Evolutionary conservation across 2,797 vertebrate species (phyloP).

Genomic region (Gambusia yucatana): DNA sequence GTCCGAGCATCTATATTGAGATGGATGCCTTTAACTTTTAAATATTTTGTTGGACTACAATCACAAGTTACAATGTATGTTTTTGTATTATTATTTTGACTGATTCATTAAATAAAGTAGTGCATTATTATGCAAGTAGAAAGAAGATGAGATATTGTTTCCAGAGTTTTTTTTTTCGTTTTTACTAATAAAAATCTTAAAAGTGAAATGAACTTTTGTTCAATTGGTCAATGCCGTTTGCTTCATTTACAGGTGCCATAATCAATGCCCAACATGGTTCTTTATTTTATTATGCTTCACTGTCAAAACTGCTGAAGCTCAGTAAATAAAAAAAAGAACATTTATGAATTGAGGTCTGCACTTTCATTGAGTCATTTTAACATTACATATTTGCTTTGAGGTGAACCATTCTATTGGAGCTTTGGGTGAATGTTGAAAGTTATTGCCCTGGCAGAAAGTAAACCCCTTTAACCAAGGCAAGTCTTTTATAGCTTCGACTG

Average conservation of each 20-base stretch:
- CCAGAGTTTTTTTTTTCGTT: neutral
- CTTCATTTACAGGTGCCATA: neutral
- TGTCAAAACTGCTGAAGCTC: neutral
- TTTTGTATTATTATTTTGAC: neutral
- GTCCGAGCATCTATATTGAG: neutral
- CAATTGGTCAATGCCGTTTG: neutral
- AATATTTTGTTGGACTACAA: neutral
- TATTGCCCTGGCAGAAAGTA: too few species aligned
- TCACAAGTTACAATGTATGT: neutral
- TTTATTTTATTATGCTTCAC: neutral
- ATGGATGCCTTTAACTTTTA: neutral
- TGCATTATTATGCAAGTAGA: too few species aligned
- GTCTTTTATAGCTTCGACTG: neutral
- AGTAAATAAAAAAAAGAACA: neutral
- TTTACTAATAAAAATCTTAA: neutral
- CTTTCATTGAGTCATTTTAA: neutral
- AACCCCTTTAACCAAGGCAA: neutral
- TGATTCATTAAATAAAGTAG: neutral
- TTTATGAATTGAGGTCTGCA: neutral
- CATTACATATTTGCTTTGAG: neutral
- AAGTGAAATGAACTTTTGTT: neutral
- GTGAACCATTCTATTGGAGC: neutral
- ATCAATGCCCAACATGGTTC: too few species aligned
- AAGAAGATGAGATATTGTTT: neutral
- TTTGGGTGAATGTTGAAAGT: neutral